Evolutionary conservation across 2,888 invertebrate species (phyloP).

Genomic region (Synanthedon formicaeformis): DNA sequence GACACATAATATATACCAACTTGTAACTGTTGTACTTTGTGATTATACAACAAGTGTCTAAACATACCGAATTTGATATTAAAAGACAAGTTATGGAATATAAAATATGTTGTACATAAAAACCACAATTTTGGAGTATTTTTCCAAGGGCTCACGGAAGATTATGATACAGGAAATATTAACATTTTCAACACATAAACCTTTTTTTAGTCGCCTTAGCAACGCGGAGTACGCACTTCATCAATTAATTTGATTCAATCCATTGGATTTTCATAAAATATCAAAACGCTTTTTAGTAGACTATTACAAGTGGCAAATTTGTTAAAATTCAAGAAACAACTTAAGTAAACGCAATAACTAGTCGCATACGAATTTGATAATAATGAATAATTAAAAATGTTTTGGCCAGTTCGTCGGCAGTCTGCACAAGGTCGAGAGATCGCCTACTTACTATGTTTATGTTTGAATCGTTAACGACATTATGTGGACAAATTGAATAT

Average conservation of each 20-base stretch:
- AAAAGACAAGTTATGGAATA: neutral
- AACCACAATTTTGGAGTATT: neutral
- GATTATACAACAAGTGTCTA: neutral
- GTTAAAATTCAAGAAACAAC: conserved; percentile 11
- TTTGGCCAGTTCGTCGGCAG: conserved; percentile 21
- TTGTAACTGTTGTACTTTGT: neutral
- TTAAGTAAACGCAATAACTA: conserved; percentile 14
- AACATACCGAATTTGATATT: neutral
- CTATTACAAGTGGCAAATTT: neutral
- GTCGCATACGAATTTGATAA: conserved; percentile 31
- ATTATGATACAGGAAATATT: neutral
- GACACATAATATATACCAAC: neutral
- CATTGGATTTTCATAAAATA: no score
- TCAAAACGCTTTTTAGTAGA: no score
- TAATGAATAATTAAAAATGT: conserved; percentile 42
- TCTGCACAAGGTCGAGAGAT: conserved; percentile 25
- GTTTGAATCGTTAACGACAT: neutral
- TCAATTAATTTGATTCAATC: neutral
- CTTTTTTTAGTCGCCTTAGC: neutral
- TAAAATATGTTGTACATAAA: no score
- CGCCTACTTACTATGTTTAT: conserved; percentile 10
- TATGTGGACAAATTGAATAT: neutral
- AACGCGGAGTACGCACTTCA: conserved; percentile 1
- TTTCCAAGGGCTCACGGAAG: neutral
- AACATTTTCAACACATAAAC: neutral